Evolutionary conservation across 1,140 invertebrate genomes (phyloP), one percentile per base, ranked within the genome.

Genomic region (Ectropis grisescens): DNA sequence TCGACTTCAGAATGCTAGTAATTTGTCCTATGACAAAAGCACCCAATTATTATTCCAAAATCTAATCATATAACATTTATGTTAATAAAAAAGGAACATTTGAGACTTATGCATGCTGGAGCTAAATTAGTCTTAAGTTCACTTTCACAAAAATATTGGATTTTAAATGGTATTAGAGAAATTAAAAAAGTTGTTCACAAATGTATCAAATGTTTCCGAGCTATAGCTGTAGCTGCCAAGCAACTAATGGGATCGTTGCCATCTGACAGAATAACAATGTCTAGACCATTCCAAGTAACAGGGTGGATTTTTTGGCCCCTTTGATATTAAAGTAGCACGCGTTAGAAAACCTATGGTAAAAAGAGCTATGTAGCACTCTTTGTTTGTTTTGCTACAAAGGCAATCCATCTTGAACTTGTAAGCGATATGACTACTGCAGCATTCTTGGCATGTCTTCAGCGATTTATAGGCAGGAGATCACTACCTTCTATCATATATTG

Each of bases 351-450:
- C 9, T 9, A 22, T 5, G 9, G 9, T 9, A 5, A 22, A 22
- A 22, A 22, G 19, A 9, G 19, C 19, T 22, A 22, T 22, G 19
- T 22, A 9, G 19, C 19, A 5, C 4, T 22, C 4, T 22, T 22
- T 22, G 19, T 22, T 4, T 22, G 19, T 22, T 5, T 22, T 40
- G 51, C 16, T 35, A 67, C 58, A 1, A 58, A 78, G 37, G 79
- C 72, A 0, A 51, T 84, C 3, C 81, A 85, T 36, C 14, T 84
- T 1, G 80, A 84, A 33, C 24, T 74, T 1, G 65, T 58, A 0
- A 54, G 53, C 8, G 60, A 51, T 10, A 29, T 84, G 2, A 44
- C 43, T 4, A 78, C 75, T 4, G 45, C 69, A 22, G 38, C 47
- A n/a, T 81, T 79, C 41, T 29, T 82, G n/a, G 47, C 51, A 22